A percentile compares a stretch with the other conserved stretches of the same genome.
Conservation (phyloP, 2,888 invertebrate species). For the Drosophila birchii region DNA sequence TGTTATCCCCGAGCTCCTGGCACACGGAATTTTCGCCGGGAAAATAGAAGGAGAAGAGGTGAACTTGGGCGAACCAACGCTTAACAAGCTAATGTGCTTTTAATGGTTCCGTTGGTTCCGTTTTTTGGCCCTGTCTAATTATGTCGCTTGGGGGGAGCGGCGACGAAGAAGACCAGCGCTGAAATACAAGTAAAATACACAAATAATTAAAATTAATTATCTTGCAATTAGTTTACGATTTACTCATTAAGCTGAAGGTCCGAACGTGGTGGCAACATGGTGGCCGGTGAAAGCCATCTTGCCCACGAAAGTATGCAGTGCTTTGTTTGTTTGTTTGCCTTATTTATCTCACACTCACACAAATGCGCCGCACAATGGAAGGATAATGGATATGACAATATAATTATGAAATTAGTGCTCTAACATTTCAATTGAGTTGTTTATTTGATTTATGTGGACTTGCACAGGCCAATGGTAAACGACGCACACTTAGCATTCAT, state of each 20-base stretch:
- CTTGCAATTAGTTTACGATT: slow-evolving; percentile 79
- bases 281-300: slow-evolving; percentile 2
- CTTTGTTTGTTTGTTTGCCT: slow-evolving; percentile 36
- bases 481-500: slow-evolving; percentile 28
- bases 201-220: slow-evolving; percentile 79
- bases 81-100: slow-evolving; percentile 79
- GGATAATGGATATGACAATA: slow-evolving; percentile 48
- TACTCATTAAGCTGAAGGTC: slow-evolving; percentile 70
- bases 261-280: slow-evolving; percentile 28
- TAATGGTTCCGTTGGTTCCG: slow-evolving; percentile 67
- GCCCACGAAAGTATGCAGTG: slow-evolving; percentile 48
- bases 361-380: slow-evolving; percentile 13
- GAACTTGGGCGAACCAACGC: slow-evolving; percentile 43
- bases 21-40: slow-evolving; percentile 11
- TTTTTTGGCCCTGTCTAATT: slow-evolving; percentile 64
- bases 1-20: slow-evolving; percentile 28
- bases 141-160: slow-evolving; percentile 50
- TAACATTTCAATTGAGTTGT: slow-evolving; percentile 76
- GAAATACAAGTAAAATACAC: slow-evolving; percentile 69
- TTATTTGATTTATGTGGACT: slow-evolving; percentile 76
- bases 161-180: background rate
- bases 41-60: slow-evolving; percentile 16
- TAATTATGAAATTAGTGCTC: slow-evolving; percentile 71
- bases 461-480: slow-evolving; percentile 57
- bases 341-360: slow-evolving; percentile 14